A percentile compares a stretch with the other conserved stretches of the same genome.
phyloP scores from a whole-genome alignment of 2,797 vertebrate species.

The Nannoperca australis region DNA sequence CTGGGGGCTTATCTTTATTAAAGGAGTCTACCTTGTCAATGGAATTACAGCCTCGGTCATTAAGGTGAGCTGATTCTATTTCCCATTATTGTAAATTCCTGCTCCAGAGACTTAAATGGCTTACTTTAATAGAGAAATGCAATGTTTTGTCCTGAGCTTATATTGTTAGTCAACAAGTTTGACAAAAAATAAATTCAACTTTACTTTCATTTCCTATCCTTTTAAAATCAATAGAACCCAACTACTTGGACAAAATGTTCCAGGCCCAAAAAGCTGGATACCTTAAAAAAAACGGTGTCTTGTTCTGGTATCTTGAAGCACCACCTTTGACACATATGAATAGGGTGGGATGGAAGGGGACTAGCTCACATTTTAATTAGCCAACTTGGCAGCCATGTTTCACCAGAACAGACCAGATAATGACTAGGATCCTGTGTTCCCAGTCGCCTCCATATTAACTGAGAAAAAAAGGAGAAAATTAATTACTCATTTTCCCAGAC shows the following conservation, averaged over 20 bases:
- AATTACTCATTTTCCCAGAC: conserved; percentile 74
- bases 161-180: conserved; percentile 35
- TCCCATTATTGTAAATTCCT: conserved; percentile 66
- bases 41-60: conserved; percentile 71
- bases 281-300: neutral
- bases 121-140: conserved; percentile 49
- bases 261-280: neutral
- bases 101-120: conserved; percentile 45
- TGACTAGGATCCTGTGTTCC: conserved; percentile 65
- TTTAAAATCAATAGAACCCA: neutral
- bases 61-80: conserved; percentile 72
- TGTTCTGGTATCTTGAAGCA: conserved; percentile 29
- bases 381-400: conserved; percentile 63
- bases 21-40: conserved; percentile 69
- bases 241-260: neutral
- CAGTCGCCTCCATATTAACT: conserved; percentile 59
- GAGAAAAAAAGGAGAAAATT: conserved; percentile 60
- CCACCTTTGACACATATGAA: conserved; percentile 58
- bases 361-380: conserved; percentile 73
- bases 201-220: conserved; percentile 3
- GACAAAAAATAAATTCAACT: conserved; percentile 17
- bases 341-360: conserved; percentile 40
- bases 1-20: conserved; percentile 75
- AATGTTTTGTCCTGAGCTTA: conserved; percentile 32
- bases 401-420: conserved; percentile 69